Base-by-base conservation (phyloP, 2,797 vertebrate genomes). In the Gambelia wislizenii region DNA sequence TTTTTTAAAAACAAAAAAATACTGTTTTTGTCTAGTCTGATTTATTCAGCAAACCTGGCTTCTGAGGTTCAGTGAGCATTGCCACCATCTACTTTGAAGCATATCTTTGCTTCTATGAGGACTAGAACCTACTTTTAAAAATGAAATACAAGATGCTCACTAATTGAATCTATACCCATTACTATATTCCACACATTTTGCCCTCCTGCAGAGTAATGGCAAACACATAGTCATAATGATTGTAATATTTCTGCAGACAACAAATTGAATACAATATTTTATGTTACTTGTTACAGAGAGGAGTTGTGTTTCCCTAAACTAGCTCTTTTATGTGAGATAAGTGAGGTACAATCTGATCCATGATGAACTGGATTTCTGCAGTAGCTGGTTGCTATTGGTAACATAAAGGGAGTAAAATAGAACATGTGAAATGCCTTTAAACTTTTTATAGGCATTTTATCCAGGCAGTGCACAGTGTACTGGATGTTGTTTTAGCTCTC, bases 361-460 rank as follows among this genome's bases (percentile, higher is more conserved):
- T 93, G 94, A 95, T 95, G 93, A 96, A 95, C 96, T 96, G 90
- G 95, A 92, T 97, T 96, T 96, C 95, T 95, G 96, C 95, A 88
- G 95, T 95, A 95, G 94, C 91, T 92, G 94, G 97, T 97, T 97
- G 97, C 97, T 94, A 97, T 95, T 96, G 96, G 97, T 96, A 96
- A 97, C 96, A 83, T 94, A 94, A 89, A 93, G 94, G 95, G 96
- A 97, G 96, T 95, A 89, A 95, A 95, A 93, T 94, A 97, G 97
- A 96, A 97, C 95, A 91, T 95, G 92, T 5, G 95, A 96, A 94
- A 95, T 95, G 96, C 95, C 96, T 96, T 94, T 96, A 96, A 96
- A 96, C 95, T 76, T 76, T 97, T 97, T 96, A 92, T 96, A 91
- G 96, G 97, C 98, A 93, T 87, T 87, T 82, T 97, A 98, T 98